Evolutionary conservation across 2,888 invertebrate genomes (phyloP), one percentile per base, ranked within the genome.

Genomic region (Cataglyphis albicans): DNA sequence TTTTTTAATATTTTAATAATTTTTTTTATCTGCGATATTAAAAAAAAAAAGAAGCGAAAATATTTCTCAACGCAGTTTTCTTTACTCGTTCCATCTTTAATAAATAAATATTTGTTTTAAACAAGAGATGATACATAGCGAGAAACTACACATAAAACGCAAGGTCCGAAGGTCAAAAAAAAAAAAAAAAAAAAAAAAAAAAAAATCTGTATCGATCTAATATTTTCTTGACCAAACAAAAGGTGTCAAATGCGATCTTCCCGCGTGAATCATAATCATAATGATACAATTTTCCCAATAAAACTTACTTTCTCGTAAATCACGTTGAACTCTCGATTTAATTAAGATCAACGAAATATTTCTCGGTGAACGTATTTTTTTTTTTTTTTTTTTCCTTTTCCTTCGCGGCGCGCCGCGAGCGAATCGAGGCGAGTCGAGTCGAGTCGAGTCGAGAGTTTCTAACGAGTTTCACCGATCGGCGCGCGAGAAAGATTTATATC

Each of bases 401-500:
- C 1, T 41, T 59, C 68, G 41, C 76, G 29, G 68, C 41, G 41
- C 57, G 76, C 41, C 68, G 32, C 70, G 3, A 44, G 70, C 78
- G 78, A 68, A 59, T 18, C 78, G 70, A 78, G 44, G 41, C 78
- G 78, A 78, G 35, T 81, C 44, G 38, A 41, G 59, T 32, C 78
- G 78, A 78, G 29, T 81, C 44, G 38, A 41, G 59, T 32, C 57
- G 61, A 76, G 57, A 41, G 86, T 82, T 86, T 86, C 86, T 74
- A 86, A 64, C 78, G 76, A 85, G 86, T 85, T 85, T 85, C 85
- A 85, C 76, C 82, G 74, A 70, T 82, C 68, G 73, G 64, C 63
- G 63, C 74, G 64, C 74, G 73, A 85, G 82, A 78, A 86, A 86
- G 80, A 86, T 86, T 85, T 86, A 78, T 68, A 82, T 78, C 78